phyloP scores from a whole-genome alignment of 2,797 vertebrate genomes.

The Eulemur mongoz region DNA sequence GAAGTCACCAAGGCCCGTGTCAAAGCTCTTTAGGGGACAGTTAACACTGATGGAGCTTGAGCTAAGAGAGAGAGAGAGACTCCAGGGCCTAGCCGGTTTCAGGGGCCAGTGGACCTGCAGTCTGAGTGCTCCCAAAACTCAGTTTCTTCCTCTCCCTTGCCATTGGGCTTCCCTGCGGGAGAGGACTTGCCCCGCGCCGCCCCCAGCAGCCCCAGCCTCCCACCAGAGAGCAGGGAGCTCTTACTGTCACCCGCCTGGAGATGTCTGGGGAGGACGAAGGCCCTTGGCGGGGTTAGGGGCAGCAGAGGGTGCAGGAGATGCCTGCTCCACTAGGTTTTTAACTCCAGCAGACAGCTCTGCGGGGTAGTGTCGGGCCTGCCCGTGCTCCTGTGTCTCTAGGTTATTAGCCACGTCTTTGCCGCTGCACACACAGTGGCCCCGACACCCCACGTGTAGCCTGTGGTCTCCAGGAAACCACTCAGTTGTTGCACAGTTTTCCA shows the following conservation, averaged over 20 bases:
- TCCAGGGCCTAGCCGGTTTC: too few relatives aligned
- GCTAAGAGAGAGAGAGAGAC: too few relatives aligned
- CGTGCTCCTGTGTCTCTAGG: neutral
- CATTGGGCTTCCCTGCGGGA: neutral
- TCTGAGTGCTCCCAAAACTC: neutral
- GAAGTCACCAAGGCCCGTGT: neutral
- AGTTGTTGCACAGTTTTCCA: neutral
- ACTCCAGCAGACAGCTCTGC: accelerated
- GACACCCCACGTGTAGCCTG: accelerated
- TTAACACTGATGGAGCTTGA: neutral
- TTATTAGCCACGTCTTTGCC: neutral
- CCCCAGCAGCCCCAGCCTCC: neutral
- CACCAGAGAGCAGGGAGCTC: neutral
- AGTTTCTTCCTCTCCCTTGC: too few relatives aligned
- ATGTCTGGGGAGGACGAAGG: too few relatives aligned
- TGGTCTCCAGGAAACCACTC: neutral
- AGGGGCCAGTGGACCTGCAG: accelerated
- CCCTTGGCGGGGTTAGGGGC: neutral
- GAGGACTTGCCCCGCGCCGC: accelerated
- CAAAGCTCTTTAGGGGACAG: neutral
- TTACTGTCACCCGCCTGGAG: neutral
- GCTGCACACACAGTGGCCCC: neutral
- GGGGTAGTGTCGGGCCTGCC: accelerated
- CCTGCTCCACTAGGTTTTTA: too few relatives aligned
- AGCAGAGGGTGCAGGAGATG: accelerated